Conservation (phyloP, 2,113 vertebrate species). For the Corythornis madagascariensis region DNA sequence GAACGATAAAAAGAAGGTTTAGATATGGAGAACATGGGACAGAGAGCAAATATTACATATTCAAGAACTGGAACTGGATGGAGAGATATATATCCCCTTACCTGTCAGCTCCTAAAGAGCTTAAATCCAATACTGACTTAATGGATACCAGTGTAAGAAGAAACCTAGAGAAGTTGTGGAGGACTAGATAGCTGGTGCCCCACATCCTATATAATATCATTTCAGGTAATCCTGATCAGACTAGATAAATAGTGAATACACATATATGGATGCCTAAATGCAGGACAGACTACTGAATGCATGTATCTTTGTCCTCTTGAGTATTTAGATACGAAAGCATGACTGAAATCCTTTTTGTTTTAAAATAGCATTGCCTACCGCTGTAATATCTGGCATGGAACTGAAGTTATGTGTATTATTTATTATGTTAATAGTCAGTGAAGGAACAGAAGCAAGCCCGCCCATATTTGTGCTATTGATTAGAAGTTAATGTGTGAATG, state of each 20-base stretch:
- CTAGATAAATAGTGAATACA: not conserved
- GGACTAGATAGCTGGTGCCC: not conserved
- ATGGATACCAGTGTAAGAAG: not conserved
- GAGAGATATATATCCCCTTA: not conserved
- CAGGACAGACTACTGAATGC: not conserved
- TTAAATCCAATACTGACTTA: not conserved
- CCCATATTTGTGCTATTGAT: not conserved
- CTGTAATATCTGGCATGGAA: not conserved
- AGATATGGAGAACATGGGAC: not conserved
- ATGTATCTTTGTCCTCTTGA: not conserved
- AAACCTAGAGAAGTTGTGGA: not conserved
- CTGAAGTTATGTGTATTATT: not conserved
- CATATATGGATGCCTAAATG: not conserved
- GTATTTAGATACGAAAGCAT: not conserved
- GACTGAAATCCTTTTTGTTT: not conserved
- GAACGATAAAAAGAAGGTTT: not conserved
- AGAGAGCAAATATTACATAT: not conserved
- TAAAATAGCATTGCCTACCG: not conserved
- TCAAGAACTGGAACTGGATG: not conserved
- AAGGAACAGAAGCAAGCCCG: not conserved
- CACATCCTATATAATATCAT: not conserved
- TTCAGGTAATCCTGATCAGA: not conserved
- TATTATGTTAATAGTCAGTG: not conserved
- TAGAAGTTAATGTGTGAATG: not conserved
- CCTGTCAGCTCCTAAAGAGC: not conserved